Base-by-base conservation (phyloP, 2,888 invertebrate genomes). In the Eristalis tenax region DNA sequence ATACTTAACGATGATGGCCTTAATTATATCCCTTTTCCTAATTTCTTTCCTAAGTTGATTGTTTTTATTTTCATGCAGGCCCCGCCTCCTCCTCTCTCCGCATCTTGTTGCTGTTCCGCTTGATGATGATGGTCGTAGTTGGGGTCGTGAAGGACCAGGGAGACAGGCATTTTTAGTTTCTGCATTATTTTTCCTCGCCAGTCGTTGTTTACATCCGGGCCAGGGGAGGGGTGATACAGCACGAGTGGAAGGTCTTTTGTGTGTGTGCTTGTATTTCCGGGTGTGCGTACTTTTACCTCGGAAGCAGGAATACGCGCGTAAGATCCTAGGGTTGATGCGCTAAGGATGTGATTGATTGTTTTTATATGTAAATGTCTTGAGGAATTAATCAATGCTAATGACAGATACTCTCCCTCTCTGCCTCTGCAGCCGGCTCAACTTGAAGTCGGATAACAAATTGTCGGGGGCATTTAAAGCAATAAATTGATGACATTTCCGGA, bases 351-450 rank as follows among this genome's bases (percentile, higher is more conserved):
- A 89, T 90, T 90, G 89, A 90, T 90, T 89, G 89, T 89, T 89
- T 89, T 89, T 89, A 88, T 90, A 90, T 89, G 89, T 90, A 90
- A 91, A 91, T 92, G 90, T 88, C 89, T 89, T 83, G 89, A 91
- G 90, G 90, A 92, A 93, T 93, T 93, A 92, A 93, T 93, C 92
- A 92, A 93, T 93, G 92, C 92, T 93, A 93, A 93, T 92, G 92
- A 92, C 92, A 93, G 91, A 90, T 91, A 90, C 90, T 75, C 83
- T 50, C 18, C 8, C 50, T n/a, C 18, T 50, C 50, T 50, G 18
- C 18, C 43, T 43, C 43, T 18, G 50, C 18, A 5, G 50, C 6
- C 18, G 50, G 50, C 50, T 87, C 76, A 83, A 68, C 75, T 79
- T 83, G 87, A 87, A 79, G 70, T 61, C 56, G 66, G 83, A 79